These are phyloP conservation scores for Odontomyia ornata DNA, from an alignment of 2,888 invertebrate genomes.

Conservation along the genomic window DNA sequence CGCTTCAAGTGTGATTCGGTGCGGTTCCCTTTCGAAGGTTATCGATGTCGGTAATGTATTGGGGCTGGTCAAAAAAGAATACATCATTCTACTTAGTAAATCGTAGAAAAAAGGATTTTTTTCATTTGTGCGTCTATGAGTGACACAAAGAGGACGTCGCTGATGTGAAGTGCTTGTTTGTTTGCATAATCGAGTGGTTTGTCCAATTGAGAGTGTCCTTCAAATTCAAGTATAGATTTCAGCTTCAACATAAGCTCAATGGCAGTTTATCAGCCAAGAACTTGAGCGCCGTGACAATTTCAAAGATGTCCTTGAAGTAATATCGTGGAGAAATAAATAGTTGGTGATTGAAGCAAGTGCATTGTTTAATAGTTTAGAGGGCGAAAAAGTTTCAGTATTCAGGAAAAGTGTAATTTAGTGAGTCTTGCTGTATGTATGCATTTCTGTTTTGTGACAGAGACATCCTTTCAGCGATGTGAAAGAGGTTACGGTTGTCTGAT, in stretches of 20 bases:
- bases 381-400: background rate
- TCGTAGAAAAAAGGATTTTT: background rate
- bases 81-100: background rate
- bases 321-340: background rate
- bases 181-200: background rate
- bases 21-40: slow-evolving; percentile 17
- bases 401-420: background rate
- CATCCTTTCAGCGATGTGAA: background rate
- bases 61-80: background rate
- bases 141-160: background rate
- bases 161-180: background rate
- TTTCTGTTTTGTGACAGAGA: background rate
- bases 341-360: background rate
- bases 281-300: slow-evolving; percentile 1
- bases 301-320: slow-evolving; percentile 18
- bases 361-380: background rate
- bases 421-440: background rate
- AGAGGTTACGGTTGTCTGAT: background rate
- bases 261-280: background rate
- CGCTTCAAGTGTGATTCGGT: slow-evolving; percentile 34
- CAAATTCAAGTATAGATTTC: background rate
- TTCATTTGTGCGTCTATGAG: background rate
- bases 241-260: background rate
- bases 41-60: slow-evolving; percentile 22
- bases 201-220: slow-evolving; percentile 10